These are phyloP conservation scores for Ceuthmochares aereus DNA, from an alignment of 2,113 vertebrate species.

Conservation along the genomic window DNA sequence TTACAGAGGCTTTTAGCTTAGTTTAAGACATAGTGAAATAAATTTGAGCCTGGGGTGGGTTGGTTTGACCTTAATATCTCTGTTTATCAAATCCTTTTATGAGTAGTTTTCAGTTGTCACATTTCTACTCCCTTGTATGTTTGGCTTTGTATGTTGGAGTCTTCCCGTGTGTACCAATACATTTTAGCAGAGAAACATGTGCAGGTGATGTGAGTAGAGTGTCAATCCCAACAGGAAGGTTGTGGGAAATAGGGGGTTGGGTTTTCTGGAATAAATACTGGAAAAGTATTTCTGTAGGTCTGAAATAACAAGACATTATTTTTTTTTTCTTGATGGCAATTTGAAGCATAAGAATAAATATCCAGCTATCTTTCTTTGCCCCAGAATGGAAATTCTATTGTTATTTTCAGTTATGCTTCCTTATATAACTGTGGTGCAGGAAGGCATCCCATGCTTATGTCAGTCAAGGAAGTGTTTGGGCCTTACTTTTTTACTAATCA, in stretches of 20 bases:
- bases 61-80: neutral
- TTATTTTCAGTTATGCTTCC: neutral
- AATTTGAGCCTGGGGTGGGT: neutral
- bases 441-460: neutral
- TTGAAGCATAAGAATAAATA: neutral
- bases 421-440: neutral
- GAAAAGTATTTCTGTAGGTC: neutral
- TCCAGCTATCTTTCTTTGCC: neutral
- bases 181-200: neutral
- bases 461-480: neutral
- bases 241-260: rapidly evolving
- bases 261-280: neutral
- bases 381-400: neutral
- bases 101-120: neutral
- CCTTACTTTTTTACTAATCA: neutral
- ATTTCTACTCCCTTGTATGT: neutral
- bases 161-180: neutral
- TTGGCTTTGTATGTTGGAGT: neutral
- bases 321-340: neutral
- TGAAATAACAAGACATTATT: neutral
- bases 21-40: neutral
- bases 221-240: neutral
- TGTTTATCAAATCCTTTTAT: neutral
- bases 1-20: neutral
- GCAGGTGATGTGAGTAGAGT: neutral